phyloP scores from a whole-genome alignment of 2,888 invertebrate species.

The Nephrocerus scutellatus region DNA sequence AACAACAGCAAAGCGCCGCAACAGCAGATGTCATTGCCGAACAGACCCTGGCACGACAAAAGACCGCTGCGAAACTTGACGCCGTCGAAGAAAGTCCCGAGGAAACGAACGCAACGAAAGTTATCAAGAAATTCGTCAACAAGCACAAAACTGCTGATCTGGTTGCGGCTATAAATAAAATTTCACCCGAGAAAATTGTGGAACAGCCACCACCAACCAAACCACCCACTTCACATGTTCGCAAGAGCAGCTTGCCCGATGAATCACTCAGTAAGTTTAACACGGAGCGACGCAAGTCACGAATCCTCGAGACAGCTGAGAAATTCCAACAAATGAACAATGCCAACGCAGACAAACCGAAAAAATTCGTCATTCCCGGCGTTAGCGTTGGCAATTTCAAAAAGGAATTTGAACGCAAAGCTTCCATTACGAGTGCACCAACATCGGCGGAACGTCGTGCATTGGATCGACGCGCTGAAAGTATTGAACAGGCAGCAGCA shows the following conservation, averaged over 20 bases:
- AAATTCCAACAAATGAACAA: constrained; percentile 57
- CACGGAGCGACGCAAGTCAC: constrained; percentile 57
- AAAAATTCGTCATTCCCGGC: constrained; percentile 72
- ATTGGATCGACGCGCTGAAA: constrained; percentile 22
- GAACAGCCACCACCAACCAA: constrained; percentile 14
- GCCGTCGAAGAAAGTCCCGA: constrained; percentile 39
- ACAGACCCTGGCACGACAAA: constrained; percentile 23
- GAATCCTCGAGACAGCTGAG: constrained; percentile 64
- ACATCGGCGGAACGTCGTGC: constrained; percentile 40
- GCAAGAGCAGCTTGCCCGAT: constrained; percentile 46
- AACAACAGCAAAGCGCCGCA: no score
- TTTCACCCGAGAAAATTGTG: constrained; percentile 23
- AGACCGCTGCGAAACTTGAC: constrained; percentile 35
- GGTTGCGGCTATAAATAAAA: constrained; percentile 41
- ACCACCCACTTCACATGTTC: constrained; percentile 25
- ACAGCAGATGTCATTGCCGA: no score
- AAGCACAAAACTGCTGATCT: constrained; percentile 47
- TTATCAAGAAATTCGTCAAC: constrained; percentile 46
- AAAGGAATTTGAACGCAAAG: constrained; percentile 76
- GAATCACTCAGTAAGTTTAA: constrained; percentile 46
- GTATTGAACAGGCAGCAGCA: constrained; percentile 32
- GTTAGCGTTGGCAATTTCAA: constrained; percentile 83
- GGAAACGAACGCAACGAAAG: constrained; percentile 44
- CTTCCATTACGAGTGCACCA: constrained; percentile 54
- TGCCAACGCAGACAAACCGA: constrained; percentile 55